Evolutionary conservation across 2,888 invertebrate species (phyloP).

Genomic region (Rutpela maculata): DNA sequence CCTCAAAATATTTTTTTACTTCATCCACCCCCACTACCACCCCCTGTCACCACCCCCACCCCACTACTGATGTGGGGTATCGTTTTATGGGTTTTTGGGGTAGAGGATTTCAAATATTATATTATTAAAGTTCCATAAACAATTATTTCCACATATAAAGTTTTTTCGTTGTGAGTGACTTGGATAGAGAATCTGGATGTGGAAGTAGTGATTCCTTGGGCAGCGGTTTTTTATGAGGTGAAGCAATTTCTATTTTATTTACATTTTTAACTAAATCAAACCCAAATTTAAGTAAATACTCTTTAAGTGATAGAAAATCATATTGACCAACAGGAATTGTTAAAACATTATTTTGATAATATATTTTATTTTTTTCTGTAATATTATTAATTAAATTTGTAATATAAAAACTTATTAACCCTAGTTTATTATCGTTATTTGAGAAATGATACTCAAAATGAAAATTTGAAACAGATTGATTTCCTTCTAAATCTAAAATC

Average conservation of each 20-base stretch:
- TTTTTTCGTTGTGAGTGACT: too few species aligned
- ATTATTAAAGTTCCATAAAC: too few species aligned
- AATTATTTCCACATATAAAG: too few species aligned
- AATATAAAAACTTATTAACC: neutral
- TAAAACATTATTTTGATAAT: neutral
- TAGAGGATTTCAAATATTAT: too few species aligned
- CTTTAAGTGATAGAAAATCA: slow-evolving; percentile 4
- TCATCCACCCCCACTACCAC: too few species aligned
- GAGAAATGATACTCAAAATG: neutral
- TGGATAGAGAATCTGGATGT: too few species aligned
- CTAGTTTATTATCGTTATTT: neutral
- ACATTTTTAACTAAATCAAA: slow-evolving; percentile 23
- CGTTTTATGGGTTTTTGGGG: too few species aligned
- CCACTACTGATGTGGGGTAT: too few species aligned
- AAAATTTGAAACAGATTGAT: neutral
- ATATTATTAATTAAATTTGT: neutral
- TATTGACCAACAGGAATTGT: slow-evolving; percentile 17
- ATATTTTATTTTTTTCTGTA: neutral
- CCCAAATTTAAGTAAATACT: slow-evolving; percentile 26
- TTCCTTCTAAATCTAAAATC: neutral
- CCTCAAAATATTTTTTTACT: too few species aligned
- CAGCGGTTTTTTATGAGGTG: neutral
- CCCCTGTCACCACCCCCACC: too few species aligned
- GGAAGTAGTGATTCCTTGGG: too few species aligned
- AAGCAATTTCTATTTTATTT: slow-evolving; percentile 22